These are phyloP conservation scores for Aphodius granarius DNA, from an alignment of 2,888 invertebrate genomes.

Conservation along the genomic window DNA sequence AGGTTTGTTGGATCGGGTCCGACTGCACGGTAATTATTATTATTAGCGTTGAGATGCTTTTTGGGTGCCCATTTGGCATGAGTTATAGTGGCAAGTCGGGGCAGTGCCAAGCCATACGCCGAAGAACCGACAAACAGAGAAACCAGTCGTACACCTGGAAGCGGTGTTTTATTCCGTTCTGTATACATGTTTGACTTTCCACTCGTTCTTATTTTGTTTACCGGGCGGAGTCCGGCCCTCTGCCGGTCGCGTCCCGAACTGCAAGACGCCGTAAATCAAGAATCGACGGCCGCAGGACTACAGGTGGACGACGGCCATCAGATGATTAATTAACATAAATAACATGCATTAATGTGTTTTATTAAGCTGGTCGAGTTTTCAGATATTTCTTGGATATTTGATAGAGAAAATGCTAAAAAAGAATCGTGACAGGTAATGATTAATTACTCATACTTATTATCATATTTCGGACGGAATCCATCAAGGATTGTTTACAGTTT, in stretches of 20 bases:
- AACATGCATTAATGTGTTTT: not conserved
- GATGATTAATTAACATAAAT: not conserved
- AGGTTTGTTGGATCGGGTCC: not conserved
- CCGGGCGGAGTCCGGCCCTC: not conserved
- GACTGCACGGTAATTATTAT: not conserved
- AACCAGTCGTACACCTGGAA: not conserved
- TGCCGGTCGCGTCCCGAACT: not conserved
- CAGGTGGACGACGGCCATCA: not conserved
- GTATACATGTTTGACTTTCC: not conserved
- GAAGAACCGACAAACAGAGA: not conserved
- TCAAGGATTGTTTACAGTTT: too few relatives aligned
- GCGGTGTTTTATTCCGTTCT: not conserved
- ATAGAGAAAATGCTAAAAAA: too few relatives aligned
- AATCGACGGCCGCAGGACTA: not conserved
- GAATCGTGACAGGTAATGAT: too few relatives aligned
- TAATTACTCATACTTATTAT: too few relatives aligned
- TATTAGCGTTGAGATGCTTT: not conserved
- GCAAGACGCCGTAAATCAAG: not conserved
- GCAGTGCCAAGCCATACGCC: not conserved
- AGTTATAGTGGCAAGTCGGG: not conserved
- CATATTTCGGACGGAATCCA: too few relatives aligned
- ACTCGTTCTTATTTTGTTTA: not conserved
- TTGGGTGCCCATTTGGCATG: not conserved
- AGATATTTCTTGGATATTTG: not conserved
- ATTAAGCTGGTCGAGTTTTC: not conserved